A percentile compares a stretch with the other conserved stretches of the same genome.
Evolutionary conservation across 1,140 invertebrate genomes (phyloP).

Genomic region (Polypedilum vanderplanki): DNA sequence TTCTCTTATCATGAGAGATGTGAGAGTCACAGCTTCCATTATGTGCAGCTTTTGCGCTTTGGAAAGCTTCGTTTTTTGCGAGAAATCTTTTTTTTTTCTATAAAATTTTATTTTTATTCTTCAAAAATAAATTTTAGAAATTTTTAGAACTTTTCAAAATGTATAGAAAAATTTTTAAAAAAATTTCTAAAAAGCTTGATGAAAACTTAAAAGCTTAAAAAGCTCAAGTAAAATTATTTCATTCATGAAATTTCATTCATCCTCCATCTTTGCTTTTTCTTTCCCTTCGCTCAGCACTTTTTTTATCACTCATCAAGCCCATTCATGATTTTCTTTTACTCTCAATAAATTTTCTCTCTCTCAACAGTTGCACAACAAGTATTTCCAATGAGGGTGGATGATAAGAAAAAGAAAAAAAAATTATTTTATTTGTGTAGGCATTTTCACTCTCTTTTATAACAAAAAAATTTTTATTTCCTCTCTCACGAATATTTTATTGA

Average conservation of each 20-base stretch:
- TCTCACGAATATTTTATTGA: conserved; percentile 13
- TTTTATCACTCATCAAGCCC: neutral
- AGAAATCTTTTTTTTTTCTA: neutral
- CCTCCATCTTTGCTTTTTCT: neutral
- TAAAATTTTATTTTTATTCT: neutral
- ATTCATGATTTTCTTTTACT: neutral
- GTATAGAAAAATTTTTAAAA: neutral
- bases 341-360: neutral
- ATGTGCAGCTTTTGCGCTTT: neutral
- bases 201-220: neutral
- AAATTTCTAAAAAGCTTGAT: neutral
- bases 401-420: too few relatives aligned
- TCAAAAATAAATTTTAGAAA: neutral
- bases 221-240: neutral
- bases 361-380: neutral
- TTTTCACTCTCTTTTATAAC: neutral
- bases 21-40: neutral
- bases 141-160: neutral
- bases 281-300: neutral
- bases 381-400: too few relatives aligned
- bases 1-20: neutral
- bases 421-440: too few relatives aligned
- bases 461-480: neutral
- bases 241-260: conserved; percentile 14
- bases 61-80: neutral